Evolutionary conservation across 1,140 invertebrate species (phyloP), one percentile per base, ranked within the genome.

Genomic region (Hyles vespertilio): DNA sequence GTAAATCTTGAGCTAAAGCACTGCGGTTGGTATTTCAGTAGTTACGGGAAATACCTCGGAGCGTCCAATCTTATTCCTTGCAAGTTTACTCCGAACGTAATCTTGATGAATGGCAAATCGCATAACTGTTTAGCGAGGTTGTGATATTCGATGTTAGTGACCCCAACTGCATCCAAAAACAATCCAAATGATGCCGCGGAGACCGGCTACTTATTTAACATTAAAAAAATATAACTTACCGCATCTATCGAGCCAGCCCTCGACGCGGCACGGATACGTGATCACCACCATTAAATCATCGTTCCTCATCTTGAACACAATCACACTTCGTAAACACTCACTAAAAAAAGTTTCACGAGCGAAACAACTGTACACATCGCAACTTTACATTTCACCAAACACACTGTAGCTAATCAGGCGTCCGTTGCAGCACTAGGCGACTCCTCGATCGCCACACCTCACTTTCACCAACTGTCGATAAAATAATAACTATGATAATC

Each of bases 191-290:
- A 22, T 22, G 22, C 22, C 22, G 22, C 22, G 22, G 22, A 22
- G 22, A 22, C 22, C 22, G 22, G 22, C 22, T 22, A 22, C 22
- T 22, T 22, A 22, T 22, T 22, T 22, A 22, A 22, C 22, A 22
- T 22, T 22, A 22, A 1, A 22, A 22, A 22, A 22, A 36, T 61
- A 58, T 40, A 51, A 90, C 92, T 92, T 79, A 94, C 93, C 93
- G 75, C 92, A 92, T 87, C 92, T 90, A 80, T 93, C 92, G 56
- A 94, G 79, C 93, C 93, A 94, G 66, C 93, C 93, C 87, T 94
- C 93, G 34, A 93, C 92, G 36, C 93, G 87, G 77, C 92, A 93
- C 49, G 93, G 93, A 78, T 92, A 93, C 46, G 72, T 70, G 50
- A 89, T 87, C 65, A 82, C 71, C 57, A 78, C 63, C 34, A 69